A percentile compares a stretch with the other conserved stretches of the same genome.
These are phyloP conservation scores for Poeciliopsis gracilis DNA, from an alignment of 2,797 vertebrate genomes.

Conservation along the genomic window DNA sequence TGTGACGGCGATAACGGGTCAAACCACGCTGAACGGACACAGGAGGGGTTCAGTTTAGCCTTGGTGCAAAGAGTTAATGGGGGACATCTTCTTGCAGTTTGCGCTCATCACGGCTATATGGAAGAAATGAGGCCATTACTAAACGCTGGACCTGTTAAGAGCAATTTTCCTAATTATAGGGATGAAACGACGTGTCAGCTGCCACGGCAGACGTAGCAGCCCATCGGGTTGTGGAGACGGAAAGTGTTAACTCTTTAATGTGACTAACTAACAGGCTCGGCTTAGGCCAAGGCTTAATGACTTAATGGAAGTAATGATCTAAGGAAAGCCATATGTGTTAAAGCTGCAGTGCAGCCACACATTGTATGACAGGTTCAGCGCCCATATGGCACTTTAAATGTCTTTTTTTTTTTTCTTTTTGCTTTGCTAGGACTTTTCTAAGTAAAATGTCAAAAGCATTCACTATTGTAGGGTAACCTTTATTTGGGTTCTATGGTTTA, in stretches of 20 bases:
- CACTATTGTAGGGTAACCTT: background rate
- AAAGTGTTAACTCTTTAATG: constrained; percentile 80
- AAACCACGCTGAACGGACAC: constrained; percentile 76
- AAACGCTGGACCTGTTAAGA: constrained; percentile 83
- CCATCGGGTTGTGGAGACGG: constrained; percentile 67
- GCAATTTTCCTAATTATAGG: constrained; percentile 91
- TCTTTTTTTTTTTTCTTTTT: background rate
- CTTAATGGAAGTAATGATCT: constrained; percentile 80
- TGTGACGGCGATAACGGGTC: constrained; percentile 40
- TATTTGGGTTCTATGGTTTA: background rate
- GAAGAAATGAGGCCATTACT: constrained; percentile 88
- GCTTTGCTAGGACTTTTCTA: constrained; percentile 4
- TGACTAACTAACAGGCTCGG: constrained; percentile 69
- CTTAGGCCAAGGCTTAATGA: constrained; percentile 72
- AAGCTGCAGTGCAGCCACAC: constrained; percentile 41
- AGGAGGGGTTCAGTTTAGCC: constrained; percentile 75
- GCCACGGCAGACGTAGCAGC: constrained; percentile 80
- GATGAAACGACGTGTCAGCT: constrained; percentile 83
- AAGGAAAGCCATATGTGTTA: constrained; percentile 76
- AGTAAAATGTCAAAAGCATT: background rate
- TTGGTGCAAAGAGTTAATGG: constrained; percentile 85
- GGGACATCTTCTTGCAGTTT: constrained; percentile 91
- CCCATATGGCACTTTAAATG: constrained; percentile 17
- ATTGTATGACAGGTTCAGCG: constrained; percentile 25
- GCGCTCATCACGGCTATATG: constrained; percentile 82